phyloP scores from a whole-genome alignment of 2,113 vertebrate species.

The Larimichthys polyactis region DNA sequence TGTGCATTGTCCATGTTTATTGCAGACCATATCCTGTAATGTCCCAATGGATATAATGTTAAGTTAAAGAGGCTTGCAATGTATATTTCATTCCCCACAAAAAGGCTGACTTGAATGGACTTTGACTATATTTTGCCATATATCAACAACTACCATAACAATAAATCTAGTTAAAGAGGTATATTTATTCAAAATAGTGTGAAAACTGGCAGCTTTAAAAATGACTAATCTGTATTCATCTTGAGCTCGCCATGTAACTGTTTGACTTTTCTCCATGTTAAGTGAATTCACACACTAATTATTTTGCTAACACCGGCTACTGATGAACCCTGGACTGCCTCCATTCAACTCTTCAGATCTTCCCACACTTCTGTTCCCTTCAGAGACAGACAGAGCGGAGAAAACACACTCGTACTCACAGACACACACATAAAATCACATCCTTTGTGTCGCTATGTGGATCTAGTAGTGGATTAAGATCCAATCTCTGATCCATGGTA shows the following conservation, averaged over 20 bases:
- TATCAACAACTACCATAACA: neutral
- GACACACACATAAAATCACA: conserved; percentile 47
- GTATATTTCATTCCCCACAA: too few species aligned
- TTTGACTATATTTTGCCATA: neutral
- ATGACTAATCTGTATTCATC: conserved; percentile 48
- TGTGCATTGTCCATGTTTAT: neutral
- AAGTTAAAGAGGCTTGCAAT: too few species aligned
- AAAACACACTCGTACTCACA: conserved; percentile 38
- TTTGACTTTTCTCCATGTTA: conserved; percentile 58
- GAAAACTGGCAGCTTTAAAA: conserved; percentile 25
- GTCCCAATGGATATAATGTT: too few species aligned
- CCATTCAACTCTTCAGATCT: conserved; percentile 68
- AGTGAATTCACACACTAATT: conserved; percentile 71
- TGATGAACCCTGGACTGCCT: conserved; percentile 60
- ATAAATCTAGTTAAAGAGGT: neutral
- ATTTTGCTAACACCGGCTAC: conserved; percentile 63
- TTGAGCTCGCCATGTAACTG: conserved; percentile 47
- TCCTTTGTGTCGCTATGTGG: conserved; percentile 61
- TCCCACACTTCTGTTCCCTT: conserved; percentile 75
- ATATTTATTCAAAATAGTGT: neutral
- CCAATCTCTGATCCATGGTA: conserved; percentile 69
- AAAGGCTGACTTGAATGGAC: neutral
- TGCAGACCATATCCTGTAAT: too few species aligned
- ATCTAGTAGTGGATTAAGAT: conserved; percentile 79
- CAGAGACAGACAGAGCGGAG: conserved; percentile 52